Conservation (phyloP, 2,888 invertebrate species). For the Leptopterna dolabrata region DNA sequence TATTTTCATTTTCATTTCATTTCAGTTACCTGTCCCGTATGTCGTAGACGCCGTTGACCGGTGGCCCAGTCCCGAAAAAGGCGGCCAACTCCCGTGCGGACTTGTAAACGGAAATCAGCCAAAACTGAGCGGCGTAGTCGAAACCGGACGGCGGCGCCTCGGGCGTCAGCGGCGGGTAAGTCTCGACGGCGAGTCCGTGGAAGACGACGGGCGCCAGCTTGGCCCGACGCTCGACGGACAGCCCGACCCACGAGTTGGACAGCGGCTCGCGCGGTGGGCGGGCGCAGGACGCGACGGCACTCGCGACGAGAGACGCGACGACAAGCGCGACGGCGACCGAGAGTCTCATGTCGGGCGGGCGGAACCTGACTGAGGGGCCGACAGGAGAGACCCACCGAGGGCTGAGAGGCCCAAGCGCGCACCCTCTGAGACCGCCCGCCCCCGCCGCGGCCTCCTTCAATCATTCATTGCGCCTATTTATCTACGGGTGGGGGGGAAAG, state of each 20-base stretch:
- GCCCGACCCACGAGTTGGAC: constrained; percentile 56
- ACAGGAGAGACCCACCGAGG: constrained; percentile 35
- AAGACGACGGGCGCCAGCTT: constrained; percentile 72
- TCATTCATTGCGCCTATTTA: constrained; percentile 10
- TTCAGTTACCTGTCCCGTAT: constrained; percentile 72
- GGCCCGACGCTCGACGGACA: constrained; percentile 69
- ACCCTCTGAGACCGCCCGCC: background rate
- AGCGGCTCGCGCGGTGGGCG: constrained; percentile 63
- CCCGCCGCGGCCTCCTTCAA: background rate
- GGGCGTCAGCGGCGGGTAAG: constrained; percentile 60
- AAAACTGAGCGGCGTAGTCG: constrained; percentile 67
- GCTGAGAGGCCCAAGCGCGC: too few relatives aligned
- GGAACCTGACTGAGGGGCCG: constrained; percentile 18
- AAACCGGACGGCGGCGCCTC: constrained; percentile 58
- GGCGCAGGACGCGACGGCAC: background rate
- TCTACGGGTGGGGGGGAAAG: background rate
- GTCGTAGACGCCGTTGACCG: constrained; percentile 72
- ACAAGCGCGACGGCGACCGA: background rate
- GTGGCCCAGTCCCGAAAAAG: constrained; percentile 67
- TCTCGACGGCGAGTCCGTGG: constrained; percentile 69
- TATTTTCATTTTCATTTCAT: too few relatives aligned
- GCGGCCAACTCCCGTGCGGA: constrained; percentile 71
- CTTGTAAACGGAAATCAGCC: constrained; percentile 72
- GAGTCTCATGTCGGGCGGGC: background rate
- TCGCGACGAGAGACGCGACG: background rate